Base-by-base conservation (phyloP, 2,113 vertebrate species). In the Ariopsis seemanni region DNA sequence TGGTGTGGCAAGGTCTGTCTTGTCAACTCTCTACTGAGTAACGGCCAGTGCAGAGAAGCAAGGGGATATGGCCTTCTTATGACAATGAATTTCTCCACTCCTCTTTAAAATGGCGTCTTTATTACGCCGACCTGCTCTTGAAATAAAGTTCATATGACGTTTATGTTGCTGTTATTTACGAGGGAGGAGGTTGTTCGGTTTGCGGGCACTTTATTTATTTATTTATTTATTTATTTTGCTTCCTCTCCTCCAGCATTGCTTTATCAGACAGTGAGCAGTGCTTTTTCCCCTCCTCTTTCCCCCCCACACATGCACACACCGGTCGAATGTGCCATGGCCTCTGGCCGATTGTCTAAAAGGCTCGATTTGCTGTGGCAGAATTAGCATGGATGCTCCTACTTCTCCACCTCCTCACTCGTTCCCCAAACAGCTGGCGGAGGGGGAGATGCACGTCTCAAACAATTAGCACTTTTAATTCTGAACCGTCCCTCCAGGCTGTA, bases 101-200 rank as follows among this genome's bases (percentile, higher is more conserved):
- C 91, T 93, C 92, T 94, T 95, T 94, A 93, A 95, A 95, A 93
- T 91, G 90, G 81, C 89, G 91, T 96, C 95, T 95, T 95, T 94
- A 94, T 95, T 96, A 95, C 94, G 91, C 92, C 92, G 91, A 91
- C 90, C 91, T 91, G 93, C 88, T 90, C 90, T 90, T 93, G 95
- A 95, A 95, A 95, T 94, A 95, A 97, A 96, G 93, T 95, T 96
- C 92, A 91, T 93, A 86, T 91, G 93, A 94, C 72, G 89, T 96
- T 97, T 96, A 95, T 95, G 91, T 94, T 96, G 95, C 89, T 94
- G 88, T 96, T 96, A 94, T 96, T 96, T 96, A 95, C 92, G 94
- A 96, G 91, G 84, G 81, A 92, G 87, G 87, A 92, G 92, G 90
- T 90, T 93, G 88, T 95, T 95, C 48, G 52, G 93, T 96, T 95